Base-by-base conservation (phyloP, 2,797 vertebrate species). In the Leptatherina wallacei region DNA sequence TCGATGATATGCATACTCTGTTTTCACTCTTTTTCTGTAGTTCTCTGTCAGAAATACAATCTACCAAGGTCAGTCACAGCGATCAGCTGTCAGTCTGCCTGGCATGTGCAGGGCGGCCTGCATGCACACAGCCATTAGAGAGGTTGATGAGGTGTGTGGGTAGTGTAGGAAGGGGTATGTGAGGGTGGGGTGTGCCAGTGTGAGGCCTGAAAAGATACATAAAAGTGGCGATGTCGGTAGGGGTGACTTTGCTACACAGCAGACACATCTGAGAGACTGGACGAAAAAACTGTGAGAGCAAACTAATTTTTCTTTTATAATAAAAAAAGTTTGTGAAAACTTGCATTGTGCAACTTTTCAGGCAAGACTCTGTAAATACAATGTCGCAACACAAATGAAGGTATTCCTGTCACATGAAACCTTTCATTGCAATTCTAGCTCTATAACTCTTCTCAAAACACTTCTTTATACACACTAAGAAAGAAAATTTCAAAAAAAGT, bases 201-300 rank as follows among this genome's bases (percentile, higher is more conserved):
- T 71, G 78, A 78, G 55, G 56, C 69, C 75, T 71, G n/a, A 63
- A 82, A 58, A 75, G 58, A 76, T 49, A 44, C 61, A 85, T 76
- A 81, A 81, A 78, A 63, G 56, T 65, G n/a, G 20, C 6, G 61
- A 51, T 72, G 74, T 52, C 57, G 68, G 63, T 57, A 64, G 73
- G 65, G 78, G 86, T 90, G 90, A 91, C 85, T 84, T 91, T 92
- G 73, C 71, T 74, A 36, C 73, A 61, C 61, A 65, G 69, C 60
- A 62, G 70, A 49, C 75, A 83, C 84, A 80, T 87, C 82, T 65
- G 62, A 89, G 69, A 0, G 24, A 16, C 61, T 85, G 74, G 88
- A 78, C 60, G 74, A 7, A 65, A 68, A 67, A 67, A 82, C 65
- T 69, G 65, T 47, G 47, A 81, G 58, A 54, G 61, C 32, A 22